A percentile compares a stretch with the other conserved stretches of the same genome.
phyloP scores from a whole-genome alignment of 2,888 invertebrate species.

The Netelia melanura region DNA sequence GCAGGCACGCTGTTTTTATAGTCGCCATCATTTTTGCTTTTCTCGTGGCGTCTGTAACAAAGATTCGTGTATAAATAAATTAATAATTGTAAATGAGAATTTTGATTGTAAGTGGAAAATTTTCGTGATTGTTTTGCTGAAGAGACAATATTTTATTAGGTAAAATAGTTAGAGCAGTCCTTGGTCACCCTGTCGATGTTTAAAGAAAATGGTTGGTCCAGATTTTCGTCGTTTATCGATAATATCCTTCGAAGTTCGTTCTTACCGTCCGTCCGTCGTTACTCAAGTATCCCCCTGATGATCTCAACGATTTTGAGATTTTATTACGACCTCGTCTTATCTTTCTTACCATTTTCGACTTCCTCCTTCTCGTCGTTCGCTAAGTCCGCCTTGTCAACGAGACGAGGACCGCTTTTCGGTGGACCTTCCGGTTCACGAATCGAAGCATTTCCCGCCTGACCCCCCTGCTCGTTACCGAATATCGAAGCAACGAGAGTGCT shows the following conservation, averaged over 20 bases:
- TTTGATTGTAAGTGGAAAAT: neutral
- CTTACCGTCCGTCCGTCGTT: slow-evolving; percentile 57
- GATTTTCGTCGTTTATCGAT: neutral
- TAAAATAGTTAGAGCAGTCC: slow-evolving; percentile 26
- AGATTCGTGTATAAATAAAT: slow-evolving; percentile 4
- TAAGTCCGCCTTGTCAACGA: slow-evolving; percentile 78
- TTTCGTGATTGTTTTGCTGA: neutral
- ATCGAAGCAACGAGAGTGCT: slow-evolving; percentile 85
- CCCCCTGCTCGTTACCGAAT: slow-evolving; percentile 84
- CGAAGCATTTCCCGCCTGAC: slow-evolving; percentile 62
- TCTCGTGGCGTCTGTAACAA: slow-evolving; percentile 83
- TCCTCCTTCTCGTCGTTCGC: slow-evolving; percentile 78
- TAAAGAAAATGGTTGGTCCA: neutral
- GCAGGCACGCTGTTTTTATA: slow-evolving; percentile 88
- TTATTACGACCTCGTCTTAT: slow-evolving; percentile 8
- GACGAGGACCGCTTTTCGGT: slow-evolving; percentile 78
- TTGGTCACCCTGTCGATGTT: slow-evolving; percentile 35
- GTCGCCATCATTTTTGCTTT: slow-evolving; percentile 86
- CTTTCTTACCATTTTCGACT: slow-evolving; percentile 85
- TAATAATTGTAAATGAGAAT: neutral
- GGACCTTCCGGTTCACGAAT: slow-evolving; percentile 71
- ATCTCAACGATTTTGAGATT: neutral
- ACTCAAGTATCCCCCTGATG: slow-evolving; percentile 11
- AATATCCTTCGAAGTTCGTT: slow-evolving; percentile 20
- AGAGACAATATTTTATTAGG: neutral